Conservation (phyloP, 1,140 invertebrate species). For the Drosophila mayri region DNA sequence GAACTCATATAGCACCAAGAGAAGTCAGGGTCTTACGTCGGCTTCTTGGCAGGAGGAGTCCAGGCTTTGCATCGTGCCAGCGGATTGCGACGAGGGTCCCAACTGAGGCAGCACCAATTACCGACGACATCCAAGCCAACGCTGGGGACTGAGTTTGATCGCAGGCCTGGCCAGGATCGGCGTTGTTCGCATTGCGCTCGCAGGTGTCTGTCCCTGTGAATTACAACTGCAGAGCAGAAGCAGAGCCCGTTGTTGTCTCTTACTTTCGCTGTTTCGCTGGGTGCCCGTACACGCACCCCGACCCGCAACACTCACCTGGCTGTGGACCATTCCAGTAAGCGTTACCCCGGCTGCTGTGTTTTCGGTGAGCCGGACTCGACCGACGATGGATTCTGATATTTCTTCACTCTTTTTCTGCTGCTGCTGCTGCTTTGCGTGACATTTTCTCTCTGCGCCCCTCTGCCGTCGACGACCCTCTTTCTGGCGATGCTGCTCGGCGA, state of each 20-base stretch:
- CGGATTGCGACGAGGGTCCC: conserved; percentile 83
- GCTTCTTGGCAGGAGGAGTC: conserved; percentile 88
- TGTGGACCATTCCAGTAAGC: conserved; percentile 32
- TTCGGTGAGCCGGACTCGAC: conserved; percentile 21
- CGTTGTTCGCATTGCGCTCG: conserved; percentile 67
- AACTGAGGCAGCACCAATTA: conserved; percentile 47
- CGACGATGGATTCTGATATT: conserved; percentile 53
- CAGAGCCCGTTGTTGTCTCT: conserved; percentile 55
- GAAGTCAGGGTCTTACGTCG: conserved; percentile 85
- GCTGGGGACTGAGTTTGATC: conserved; percentile 45
- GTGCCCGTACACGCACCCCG: conserved; percentile 1
- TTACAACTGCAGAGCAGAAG: conserved; percentile 60
- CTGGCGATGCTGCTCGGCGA: conserved; percentile 42
- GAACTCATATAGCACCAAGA: not conserved
- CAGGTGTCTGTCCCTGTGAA: conserved; percentile 67
- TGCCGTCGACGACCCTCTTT: conserved; percentile 47
- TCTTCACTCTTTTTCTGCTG: conserved; percentile 77
- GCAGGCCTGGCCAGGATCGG: conserved; percentile 61
- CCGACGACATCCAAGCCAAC: conserved; percentile 77
- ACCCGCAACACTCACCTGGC: conserved; percentile 34
- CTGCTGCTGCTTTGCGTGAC: conserved; percentile 77
- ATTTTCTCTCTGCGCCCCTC: conserved; percentile 79
- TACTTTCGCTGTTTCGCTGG: conserved; percentile 51
- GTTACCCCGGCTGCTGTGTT: conserved; percentile 3
- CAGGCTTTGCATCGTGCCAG: conserved; percentile 87